Conservation (phyloP, 1,140 invertebrate genomes). For the fruit fly (Drosophila melanogaster) region Release_6_plus_ISO1_MT NT_033777.3:23621501-23622000, state of each 20-base stretch:
- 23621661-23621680: conserved; percentile 82
- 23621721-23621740: conserved; percentile 73
- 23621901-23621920: background rate
- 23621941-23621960: too few species aligned
- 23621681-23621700: conserved; percentile 81
- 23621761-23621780: conserved; percentile 40
- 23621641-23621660: conserved; percentile 15
- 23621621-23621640: conserved; percentile 26
- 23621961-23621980: too few species aligned
- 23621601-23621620: conserved; percentile 12
- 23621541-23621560: conserved; percentile 67
- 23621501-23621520: conserved; percentile 76
- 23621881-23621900: conserved; percentile 5
- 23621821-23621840: conserved; percentile 60
- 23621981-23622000: too few species aligned
- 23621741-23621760: conserved; percentile 76
- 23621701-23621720: conserved; percentile 78
- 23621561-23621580: conserved; percentile 50
- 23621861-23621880: conserved; percentile 6
- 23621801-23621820: conserved; percentile 68
- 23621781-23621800: conserved; percentile 28
- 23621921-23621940: background rate
- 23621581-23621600: background rate
- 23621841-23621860: conserved; percentile 30
- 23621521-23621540: conserved; percentile 68